Evolutionary conservation across 1,140 invertebrate genomes (phyloP).

Genomic region (Glomeris maerens): DNA sequence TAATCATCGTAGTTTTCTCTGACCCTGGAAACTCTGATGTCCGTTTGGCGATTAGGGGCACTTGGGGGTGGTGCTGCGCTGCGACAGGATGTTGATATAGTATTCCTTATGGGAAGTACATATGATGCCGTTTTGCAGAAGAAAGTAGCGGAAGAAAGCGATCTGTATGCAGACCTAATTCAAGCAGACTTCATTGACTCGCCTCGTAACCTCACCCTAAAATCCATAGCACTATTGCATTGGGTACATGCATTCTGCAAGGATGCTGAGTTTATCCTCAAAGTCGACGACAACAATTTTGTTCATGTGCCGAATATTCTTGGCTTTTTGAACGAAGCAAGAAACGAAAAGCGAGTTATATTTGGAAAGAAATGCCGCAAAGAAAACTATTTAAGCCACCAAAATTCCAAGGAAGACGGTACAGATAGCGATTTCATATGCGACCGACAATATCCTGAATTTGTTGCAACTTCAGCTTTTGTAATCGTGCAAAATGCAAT

Average conservation of each 20-base stretch:
- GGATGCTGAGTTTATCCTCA: slow-evolving; percentile 54
- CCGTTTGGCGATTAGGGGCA: slow-evolving; percentile 55
- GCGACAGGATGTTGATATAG: slow-evolving; percentile 35
- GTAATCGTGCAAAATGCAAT: slow-evolving; percentile 16
- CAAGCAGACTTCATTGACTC: slow-evolving; percentile 77
- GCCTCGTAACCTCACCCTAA: slow-evolving; percentile 84
- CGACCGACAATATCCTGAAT: slow-evolving; percentile 19
- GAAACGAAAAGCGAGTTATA: slow-evolving; percentile 1
- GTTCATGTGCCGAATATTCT: slow-evolving; percentile 48
- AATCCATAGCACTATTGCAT: slow-evolving; percentile 73
- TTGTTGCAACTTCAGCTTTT: slow-evolving; percentile 22
- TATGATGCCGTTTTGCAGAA: no score
- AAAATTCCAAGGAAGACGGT: slow-evolving; percentile 17
- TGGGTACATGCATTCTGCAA: slow-evolving; percentile 40
- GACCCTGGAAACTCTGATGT: slow-evolving; percentile 48
- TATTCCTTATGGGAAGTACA: no score
- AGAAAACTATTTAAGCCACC: background rate
- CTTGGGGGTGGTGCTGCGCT: slow-evolving; percentile 51
- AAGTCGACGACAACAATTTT: slow-evolving; percentile 86
- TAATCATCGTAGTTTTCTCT: slow-evolving; percentile 61
- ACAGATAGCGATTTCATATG: slow-evolving; percentile 16
- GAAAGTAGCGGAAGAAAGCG: no score
- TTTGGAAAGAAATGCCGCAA: slow-evolving; percentile 2
- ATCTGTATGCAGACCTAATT: slow-evolving; percentile 18
- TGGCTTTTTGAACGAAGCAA: slow-evolving; percentile 13